These are phyloP conservation scores for Gryllus bimaculatus DNA, from an alignment of 1,140 invertebrate species.

Conservation along the genomic window DNA sequence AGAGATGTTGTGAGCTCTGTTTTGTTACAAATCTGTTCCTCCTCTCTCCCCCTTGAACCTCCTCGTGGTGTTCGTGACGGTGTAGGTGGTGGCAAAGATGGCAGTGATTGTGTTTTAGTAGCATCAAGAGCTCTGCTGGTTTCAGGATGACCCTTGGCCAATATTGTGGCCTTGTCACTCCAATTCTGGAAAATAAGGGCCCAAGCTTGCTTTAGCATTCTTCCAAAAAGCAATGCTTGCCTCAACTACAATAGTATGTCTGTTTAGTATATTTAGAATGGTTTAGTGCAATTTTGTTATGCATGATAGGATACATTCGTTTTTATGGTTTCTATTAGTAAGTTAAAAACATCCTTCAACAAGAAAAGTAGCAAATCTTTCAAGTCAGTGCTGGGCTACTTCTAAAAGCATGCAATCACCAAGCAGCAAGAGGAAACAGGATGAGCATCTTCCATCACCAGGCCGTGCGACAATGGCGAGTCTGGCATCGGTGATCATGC, in stretches of 20 bases:
- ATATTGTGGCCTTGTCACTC: constrained; percentile 13
- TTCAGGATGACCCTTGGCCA: constrained; percentile 7
- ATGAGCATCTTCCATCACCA: neutral
- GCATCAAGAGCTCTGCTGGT: constrained; percentile 7
- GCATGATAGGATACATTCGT: too few relatives aligned
- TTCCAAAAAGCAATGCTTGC: neutral
- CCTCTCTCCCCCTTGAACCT: constrained; percentile 19
- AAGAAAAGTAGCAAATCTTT: too few relatives aligned
- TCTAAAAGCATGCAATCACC: neutral
- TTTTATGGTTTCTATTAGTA: too few relatives aligned
- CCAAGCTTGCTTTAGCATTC: constrained; percentile 9
- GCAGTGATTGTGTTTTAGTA: neutral
- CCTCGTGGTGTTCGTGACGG: neutral
- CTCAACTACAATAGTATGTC: neutral
- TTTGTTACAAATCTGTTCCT: neutral
- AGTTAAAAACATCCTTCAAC: too few relatives aligned
- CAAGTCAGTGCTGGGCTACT: too few relatives aligned
- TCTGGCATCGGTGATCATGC: too few relatives aligned
- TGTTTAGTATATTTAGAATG: too few relatives aligned
- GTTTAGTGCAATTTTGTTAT: too few relatives aligned
- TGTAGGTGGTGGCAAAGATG: neutral
- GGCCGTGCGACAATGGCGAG: neutral
- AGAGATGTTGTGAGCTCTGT: neutral
- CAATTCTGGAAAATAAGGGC: constrained; percentile 17
- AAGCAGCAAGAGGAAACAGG: neutral